Evolutionary conservation across 2,113 vertebrate genomes (phyloP).

Genomic region (Tautogolabrus adspersus): DNA sequence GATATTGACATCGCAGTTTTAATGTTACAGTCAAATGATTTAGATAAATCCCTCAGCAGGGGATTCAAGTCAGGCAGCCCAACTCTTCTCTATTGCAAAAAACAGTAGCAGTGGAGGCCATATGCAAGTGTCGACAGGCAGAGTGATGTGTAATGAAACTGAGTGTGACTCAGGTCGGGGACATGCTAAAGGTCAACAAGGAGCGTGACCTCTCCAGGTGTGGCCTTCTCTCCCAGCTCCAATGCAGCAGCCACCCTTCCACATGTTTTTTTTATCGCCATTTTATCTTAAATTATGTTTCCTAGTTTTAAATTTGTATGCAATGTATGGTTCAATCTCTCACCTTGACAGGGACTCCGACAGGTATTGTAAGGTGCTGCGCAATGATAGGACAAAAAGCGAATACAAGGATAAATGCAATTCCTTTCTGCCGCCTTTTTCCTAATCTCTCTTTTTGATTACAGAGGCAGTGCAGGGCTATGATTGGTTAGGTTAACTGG

Average conservation of each 20-base stretch:
- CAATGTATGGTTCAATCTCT: conserved; percentile 48
- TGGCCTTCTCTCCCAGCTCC: conserved; percentile 66
- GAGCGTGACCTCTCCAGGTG: conserved; percentile 76
- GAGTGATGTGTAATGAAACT: conserved; percentile 66
- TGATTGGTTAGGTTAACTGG: conserved; percentile 60
- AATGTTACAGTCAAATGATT: conserved; percentile 5
- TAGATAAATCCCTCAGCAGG: conserved; percentile 49
- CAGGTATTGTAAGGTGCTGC: conserved; percentile 67
- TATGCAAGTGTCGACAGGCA: conserved; percentile 68
- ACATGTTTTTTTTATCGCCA: conserved; percentile 14
- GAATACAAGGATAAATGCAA: conserved; percentile 55
- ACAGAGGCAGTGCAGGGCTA: conserved; percentile 49
- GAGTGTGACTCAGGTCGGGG: conserved; percentile 42
- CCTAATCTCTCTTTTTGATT: conserved; percentile 73
- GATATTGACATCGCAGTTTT: conserved; percentile 27
- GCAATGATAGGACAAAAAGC: conserved; percentile 59
- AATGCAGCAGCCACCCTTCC: conserved; percentile 36
- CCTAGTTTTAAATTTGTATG: conserved; percentile 53
- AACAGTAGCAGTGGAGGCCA: conserved; percentile 45
- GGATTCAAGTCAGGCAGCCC: conserved; percentile 48
- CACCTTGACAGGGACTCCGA: conserved; percentile 30
- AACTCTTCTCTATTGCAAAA: conserved; percentile 35
- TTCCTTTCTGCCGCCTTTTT: conserved; percentile 53
- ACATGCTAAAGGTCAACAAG: conserved; percentile 73
- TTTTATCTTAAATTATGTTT: conserved; percentile 37